These are phyloP conservation scores for Stegophylla sp. DNA, from an alignment of 2,888 invertebrate species.

Conservation along the genomic window DNA sequence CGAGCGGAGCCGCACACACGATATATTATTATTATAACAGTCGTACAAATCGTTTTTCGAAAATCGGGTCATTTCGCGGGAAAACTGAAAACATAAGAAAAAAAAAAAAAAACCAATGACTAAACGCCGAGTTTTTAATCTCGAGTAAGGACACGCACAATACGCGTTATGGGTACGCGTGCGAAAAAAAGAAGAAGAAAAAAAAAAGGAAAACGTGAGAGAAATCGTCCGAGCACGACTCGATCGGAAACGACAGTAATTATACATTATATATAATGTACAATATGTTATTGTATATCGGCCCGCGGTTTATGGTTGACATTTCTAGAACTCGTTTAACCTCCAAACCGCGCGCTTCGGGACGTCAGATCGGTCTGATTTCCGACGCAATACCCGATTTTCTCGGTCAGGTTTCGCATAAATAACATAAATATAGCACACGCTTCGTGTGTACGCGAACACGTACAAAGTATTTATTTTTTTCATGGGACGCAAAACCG, in stretches of 20 bases:
- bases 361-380: neutral
- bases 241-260: slow-evolving; percentile 25
- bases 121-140: neutral
- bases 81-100: neutral
- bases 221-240: slow-evolving; percentile 27
- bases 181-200: no score
- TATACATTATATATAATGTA: neutral
- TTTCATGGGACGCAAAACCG: no score
- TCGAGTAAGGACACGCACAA: slow-evolving; percentile 9
- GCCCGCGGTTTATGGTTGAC: slow-evolving; percentile 19
- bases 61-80: slow-evolving; percentile 14
- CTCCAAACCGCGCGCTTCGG: neutral
- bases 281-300: no score
- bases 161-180: neutral
- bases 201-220: slow-evolving; percentile 33
- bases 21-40: no score
- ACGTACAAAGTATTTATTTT: no score
- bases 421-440: no score
- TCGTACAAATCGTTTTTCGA: slow-evolving; percentile 29
- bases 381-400: neutral
- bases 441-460: no score
- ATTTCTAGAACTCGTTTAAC: slow-evolving; percentile 22
- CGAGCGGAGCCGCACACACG: neutral
- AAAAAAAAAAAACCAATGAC: no score
- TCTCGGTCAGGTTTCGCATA: neutral